Evolutionary conservation across 2,888 invertebrate genomes (phyloP), one percentile per base, ranked within the genome.

Genomic region (Ametastegia equiseti): DNA sequence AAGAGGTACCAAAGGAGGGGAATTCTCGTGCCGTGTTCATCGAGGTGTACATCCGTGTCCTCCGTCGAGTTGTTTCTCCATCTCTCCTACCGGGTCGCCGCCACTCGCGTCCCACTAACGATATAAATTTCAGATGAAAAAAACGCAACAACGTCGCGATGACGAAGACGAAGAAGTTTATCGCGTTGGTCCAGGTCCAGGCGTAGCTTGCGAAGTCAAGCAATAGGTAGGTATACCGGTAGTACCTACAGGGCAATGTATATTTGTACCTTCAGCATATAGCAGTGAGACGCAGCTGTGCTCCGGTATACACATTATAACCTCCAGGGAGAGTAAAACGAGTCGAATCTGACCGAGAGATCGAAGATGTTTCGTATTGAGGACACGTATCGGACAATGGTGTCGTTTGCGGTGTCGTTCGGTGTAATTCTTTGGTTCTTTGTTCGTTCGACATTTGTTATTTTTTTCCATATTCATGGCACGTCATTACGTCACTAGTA

Each of bases 41-140:
- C 91, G 91, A 92, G 89, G 90, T 91, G 91, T 91, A 91, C 89
- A 91, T 92, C 91, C 91, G 91, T 90, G 91, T 91, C 90, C 91
- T 90, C 91, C 75, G 5, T 67, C 36, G 50, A n/a, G 50, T 69
- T 47, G 80, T 54, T 67, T 60, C 79, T 60, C 79, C 39, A 47
- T 27, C 77, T 54, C 23, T 60, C 30, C 27, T n/a, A n/a, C n/a
- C n/a, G 27, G 73, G 47, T 36, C 39, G 23, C 45, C 36, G 19
- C n/a, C n/a, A n/a, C n/a, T n/a, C 80, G 69, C 54, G 65, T 80
- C 69, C 69, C 63, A 54, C 80, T 42, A 54, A 54, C 54, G 36
- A 65, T n/a, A n/a, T n/a, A n/a, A n/a, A n/a, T n/a, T n/a, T n/a
- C n/a, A n/a, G n/a, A n/a, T n/a, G n/a, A n/a, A n/a, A n/a, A n/a